Evolutionary conservation across 2,888 invertebrate species (phyloP).

Genomic region (Tridacna crocea): DNA sequence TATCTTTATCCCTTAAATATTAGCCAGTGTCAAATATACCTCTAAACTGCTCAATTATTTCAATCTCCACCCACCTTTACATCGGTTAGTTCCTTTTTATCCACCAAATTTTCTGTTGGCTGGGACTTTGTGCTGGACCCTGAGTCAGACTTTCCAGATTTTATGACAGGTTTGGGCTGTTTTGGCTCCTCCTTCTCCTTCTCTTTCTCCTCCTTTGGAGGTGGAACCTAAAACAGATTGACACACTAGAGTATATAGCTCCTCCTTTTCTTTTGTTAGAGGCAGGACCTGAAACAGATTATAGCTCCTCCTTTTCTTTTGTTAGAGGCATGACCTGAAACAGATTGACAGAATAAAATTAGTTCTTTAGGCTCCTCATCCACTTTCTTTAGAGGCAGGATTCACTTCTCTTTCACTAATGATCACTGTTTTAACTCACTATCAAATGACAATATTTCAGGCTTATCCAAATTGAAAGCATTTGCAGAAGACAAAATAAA

Average conservation of each 20-base stretch:
- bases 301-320: too few relatives aligned
- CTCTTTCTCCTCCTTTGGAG: slow-evolving; percentile 57
- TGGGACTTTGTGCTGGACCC: slow-evolving; percentile 67
- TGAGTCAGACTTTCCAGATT: slow-evolving; percentile 68
- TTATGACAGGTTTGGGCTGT: slow-evolving; percentile 47
- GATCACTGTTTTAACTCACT: too few relatives aligned
- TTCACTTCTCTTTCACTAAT: too few relatives aligned
- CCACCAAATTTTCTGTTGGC: slow-evolving; percentile 61
- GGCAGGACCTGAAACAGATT: not conserved
- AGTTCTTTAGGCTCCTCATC: too few relatives aligned
- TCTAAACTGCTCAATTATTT: too few relatives aligned
- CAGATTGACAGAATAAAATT: not conserved
- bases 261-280: not conserved
- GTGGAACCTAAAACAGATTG: slow-evolving; percentile 59
- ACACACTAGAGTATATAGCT: not conserved
- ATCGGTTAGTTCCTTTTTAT: slow-evolving; percentile 73
- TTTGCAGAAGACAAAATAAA: too few relatives aligned
- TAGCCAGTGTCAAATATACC: too few relatives aligned
- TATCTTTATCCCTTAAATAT: too few relatives aligned
- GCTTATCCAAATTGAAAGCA: too few relatives aligned
- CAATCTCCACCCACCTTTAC: slow-evolving; percentile 61
- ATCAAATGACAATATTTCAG: too few relatives aligned
- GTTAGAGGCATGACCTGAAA: not conserved
- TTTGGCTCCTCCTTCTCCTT: slow-evolving; percentile 53
- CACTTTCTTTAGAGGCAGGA: too few relatives aligned